phyloP scores from a whole-genome alignment of 1,140 invertebrate genomes.

The Sinonovacula constricta region DNA sequence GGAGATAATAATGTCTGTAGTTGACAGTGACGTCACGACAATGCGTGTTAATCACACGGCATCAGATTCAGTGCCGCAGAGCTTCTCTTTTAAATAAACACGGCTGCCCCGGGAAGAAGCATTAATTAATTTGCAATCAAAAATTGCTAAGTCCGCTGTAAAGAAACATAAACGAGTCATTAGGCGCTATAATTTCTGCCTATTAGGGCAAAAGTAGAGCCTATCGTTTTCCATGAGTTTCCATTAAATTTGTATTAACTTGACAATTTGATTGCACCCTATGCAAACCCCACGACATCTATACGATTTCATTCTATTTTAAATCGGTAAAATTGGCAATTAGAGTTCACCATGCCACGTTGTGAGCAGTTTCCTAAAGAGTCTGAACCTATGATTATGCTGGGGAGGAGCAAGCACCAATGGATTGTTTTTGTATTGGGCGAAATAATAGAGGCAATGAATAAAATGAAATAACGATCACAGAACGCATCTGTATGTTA shows the following conservation, averaged over 20 bases:
- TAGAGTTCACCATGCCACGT: constrained; percentile 19
- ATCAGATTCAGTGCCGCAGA: not conserved
- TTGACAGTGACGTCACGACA: too few relatives aligned
- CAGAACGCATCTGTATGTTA: not conserved
- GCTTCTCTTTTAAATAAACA: not conserved
- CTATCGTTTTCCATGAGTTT: constrained; percentile 44
- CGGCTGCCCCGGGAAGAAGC: not conserved
- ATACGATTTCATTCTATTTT: constrained; percentile 51
- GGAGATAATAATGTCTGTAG: too few relatives aligned
- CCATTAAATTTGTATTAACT: constrained; percentile 57
- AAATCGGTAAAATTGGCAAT: constrained; percentile 37
- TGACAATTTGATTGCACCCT: constrained; percentile 51
- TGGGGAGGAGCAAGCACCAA: not conserved
- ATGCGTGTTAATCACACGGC: not conserved
- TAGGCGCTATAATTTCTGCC: constrained; percentile 49
- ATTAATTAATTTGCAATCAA: constrained; percentile 52
- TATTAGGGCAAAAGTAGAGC: constrained; percentile 50
- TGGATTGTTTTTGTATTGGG: not conserved
- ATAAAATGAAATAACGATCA: not conserved
- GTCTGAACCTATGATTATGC: not conserved
- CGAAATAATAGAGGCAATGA: not conserved
- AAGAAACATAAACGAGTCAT: constrained; percentile 47
- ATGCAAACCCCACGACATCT: constrained; percentile 33
- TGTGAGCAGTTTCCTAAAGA: constrained; percentile 3
- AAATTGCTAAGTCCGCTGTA: constrained; percentile 39